phyloP scores from a whole-genome alignment of 2,797 vertebrate genomes.

The Chiroxiphia lanceolata region DNA sequence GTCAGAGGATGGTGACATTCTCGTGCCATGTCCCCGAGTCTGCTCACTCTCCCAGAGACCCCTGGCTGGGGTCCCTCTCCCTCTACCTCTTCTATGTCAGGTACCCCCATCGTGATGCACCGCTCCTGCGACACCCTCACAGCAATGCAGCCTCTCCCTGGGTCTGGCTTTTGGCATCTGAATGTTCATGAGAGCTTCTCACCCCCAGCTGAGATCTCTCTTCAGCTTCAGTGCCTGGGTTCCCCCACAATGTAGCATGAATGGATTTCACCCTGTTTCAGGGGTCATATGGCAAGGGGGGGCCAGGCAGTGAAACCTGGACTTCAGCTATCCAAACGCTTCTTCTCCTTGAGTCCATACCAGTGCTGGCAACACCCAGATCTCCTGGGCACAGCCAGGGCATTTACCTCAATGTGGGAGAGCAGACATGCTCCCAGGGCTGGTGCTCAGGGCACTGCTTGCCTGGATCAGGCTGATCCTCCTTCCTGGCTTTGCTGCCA shows the following conservation, averaged over 20 bases:
- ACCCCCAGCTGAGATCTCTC: background rate
- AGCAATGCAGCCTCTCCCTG: fast-evolving
- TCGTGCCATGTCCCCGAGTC: fast-evolving
- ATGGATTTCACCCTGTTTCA: background rate
- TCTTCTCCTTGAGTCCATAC: background rate
- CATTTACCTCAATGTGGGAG: fast-evolving
- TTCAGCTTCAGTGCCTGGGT: background rate
- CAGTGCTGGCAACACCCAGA: background rate
- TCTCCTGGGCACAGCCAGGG: background rate
- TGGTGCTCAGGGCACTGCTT: fast-evolving
- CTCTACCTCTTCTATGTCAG: fast-evolving
- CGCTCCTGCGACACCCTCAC: fast-evolving
- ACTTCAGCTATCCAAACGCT: background rate
- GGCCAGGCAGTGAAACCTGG: background rate
- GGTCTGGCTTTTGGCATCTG: background rate
- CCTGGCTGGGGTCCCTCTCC: fast-evolving
- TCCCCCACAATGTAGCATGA: fast-evolving
- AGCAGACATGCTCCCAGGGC: background rate
- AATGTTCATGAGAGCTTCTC: background rate
- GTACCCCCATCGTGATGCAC: no score
- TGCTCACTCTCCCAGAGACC: background rate
- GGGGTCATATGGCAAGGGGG: no score
- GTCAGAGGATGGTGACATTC: background rate
- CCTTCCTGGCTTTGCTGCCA: background rate
- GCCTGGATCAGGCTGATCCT: background rate